These are phyloP conservation scores for rat (Rattus norvegicus) DNA, from an alignment of 2,113 vertebrate species.

Conservation along the genomic window GRCr8 NC_086022.1:156393001-156393500, in stretches of 20 bases:
- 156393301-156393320: neutral
- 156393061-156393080: neutral
- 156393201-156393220: neutral
- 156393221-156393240: rapidly evolving
- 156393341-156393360: neutral
- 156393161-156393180: neutral
- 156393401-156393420: no score
- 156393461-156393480: no score
- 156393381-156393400: no score
- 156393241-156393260: neutral
- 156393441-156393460: no score
- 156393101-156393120: neutral
- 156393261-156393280: neutral
- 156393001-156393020: neutral
- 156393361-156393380: no score
- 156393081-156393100: neutral
- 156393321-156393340: neutral
- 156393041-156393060: neutral
- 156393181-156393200: no score
- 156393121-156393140: neutral
- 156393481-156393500: neutral
- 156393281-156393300: neutral
- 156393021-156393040: neutral
- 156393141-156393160: neutral
- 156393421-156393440: no score